Evolutionary conservation across 92 coral and sea anemone species (phyloP).

Genomic region (Plumapathes pennacea): DNA sequence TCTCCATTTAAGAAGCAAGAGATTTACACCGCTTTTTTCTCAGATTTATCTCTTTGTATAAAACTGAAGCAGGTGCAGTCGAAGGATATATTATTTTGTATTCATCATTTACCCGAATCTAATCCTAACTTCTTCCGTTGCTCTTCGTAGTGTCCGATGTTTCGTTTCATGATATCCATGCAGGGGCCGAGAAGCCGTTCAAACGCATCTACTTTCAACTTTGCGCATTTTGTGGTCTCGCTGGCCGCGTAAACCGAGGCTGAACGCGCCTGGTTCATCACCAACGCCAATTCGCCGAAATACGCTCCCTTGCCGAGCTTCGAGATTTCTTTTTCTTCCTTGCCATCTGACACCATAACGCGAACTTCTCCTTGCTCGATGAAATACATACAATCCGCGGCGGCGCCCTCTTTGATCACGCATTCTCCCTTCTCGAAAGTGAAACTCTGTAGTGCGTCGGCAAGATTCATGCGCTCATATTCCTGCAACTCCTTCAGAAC

Average conservation of each 20-base stretch:
- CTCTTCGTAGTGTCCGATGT: constrained; percentile 79
- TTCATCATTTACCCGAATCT: constrained; percentile 28
- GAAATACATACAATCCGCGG: constrained; percentile 98
- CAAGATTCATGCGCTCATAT: constrained; percentile 90
- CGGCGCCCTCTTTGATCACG: constrained; percentile 81
- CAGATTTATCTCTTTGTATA: no score
- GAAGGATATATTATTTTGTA: no score
- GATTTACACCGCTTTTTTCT: no score
- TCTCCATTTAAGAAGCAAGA: no score
- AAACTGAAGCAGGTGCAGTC: no score
- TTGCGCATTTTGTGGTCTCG: constrained; percentile 77
- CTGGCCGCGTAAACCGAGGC: constrained; percentile 83
- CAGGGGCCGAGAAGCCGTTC: constrained; percentile 96
- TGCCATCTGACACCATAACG: constrained; percentile 70
- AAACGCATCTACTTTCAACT: constrained; percentile 82
- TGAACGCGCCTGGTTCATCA: constrained; percentile 92
- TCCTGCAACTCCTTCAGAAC: constrained; percentile 74
- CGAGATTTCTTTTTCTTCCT: constrained; percentile 72
- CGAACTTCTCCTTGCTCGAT: constrained; percentile 85
- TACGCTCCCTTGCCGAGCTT: constrained; percentile 72
- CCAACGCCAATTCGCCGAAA: constrained; percentile 94
- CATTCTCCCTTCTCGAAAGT: constrained; percentile 80
- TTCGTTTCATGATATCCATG: constrained; percentile 96
- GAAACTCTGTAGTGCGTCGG: constrained; percentile 88
- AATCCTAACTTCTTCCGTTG: constrained; percentile 88